Conservation (phyloP, 2,797 vertebrate genomes). For the Dryobates pubescens region DNA sequence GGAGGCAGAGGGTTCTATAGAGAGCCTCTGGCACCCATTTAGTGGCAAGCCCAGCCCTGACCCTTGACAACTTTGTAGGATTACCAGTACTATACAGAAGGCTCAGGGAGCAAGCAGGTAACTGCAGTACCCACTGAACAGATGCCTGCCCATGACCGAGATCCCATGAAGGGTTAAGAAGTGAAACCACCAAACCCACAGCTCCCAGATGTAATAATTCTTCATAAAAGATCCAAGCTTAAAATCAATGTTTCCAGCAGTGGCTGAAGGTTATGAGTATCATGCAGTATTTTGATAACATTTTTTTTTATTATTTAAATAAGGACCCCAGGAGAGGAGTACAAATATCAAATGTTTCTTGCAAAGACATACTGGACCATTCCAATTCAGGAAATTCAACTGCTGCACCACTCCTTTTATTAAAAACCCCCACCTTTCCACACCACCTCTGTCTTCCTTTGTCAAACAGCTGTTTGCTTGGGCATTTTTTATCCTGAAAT, state of each 20-base stretch:
- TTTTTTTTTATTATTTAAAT: slow-evolving; percentile 43
- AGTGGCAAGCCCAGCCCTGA: too few species aligned
- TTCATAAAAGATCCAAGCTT: slow-evolving; percentile 22
- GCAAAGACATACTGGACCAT: not conserved
- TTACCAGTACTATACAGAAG: not conserved
- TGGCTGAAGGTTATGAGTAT: slow-evolving; percentile 7
- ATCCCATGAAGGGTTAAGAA: not conserved
- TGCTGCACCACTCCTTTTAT: not conserved
- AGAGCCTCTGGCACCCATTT: too few species aligned
- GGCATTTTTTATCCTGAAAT: not conserved
- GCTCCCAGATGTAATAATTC: not conserved
- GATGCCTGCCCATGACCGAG: not conserved
- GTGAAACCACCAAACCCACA: not conserved
- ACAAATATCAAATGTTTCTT: slow-evolving; percentile 1
- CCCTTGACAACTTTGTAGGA: not conserved
- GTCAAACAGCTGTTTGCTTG: not conserved
- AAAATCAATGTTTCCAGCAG: slow-evolving; percentile 24
- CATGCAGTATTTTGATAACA: not conserved
- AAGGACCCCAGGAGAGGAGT: not conserved
- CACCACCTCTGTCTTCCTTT: not conserved
- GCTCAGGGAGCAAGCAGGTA: not conserved
- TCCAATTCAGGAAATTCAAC: not conserved
- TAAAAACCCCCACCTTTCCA: not conserved
- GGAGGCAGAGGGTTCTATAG: too few species aligned
- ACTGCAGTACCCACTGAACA: not conserved